Percentiles rank a stretch among this genome's conserved stretches.
Evolutionary conservation across 2,797 vertebrate species (phyloP).

Genomic region (Phrynocephalus vlangalii): DNA sequence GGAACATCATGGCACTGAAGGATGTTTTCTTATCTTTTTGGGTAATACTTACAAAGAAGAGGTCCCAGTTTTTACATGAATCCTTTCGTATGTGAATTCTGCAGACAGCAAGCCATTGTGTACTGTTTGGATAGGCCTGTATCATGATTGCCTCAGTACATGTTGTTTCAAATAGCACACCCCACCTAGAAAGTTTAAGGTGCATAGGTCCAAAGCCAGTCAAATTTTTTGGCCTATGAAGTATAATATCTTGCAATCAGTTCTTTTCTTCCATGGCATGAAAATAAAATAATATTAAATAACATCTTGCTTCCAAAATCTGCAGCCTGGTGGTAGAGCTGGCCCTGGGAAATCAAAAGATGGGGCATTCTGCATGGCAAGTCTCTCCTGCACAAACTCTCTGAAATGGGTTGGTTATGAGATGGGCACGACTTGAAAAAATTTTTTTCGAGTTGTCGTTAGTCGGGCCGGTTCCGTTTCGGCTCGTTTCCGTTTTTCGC

Average conservation of each 20-base stretch:
- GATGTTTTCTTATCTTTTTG: background rate
- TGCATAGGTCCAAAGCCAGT: background rate
- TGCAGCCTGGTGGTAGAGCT: background rate
- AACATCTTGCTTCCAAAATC: background rate
- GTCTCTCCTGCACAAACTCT: background rate
- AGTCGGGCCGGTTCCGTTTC: too few species aligned
- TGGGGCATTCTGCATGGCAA: background rate
- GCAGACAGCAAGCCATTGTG: background rate
- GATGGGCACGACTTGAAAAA: too few species aligned
- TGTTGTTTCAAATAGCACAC: background rate
- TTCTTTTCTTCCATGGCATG: background rate
- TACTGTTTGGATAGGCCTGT: background rate
- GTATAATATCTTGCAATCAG: background rate
- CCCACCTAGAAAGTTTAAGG: background rate
- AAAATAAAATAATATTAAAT: background rate
- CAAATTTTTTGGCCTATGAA: background rate
- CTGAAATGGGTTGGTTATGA: background rate
- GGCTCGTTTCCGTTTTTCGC: too few species aligned
- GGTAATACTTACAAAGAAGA: background rate
- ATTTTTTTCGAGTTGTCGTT: too few species aligned
- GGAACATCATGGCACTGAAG: background rate
- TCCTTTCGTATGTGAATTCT: background rate
- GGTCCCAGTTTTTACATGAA: background rate
- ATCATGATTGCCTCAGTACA: background rate
- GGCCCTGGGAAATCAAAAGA: too few species aligned